Conservation (phyloP, 1,140 invertebrate genomes). For the Cherax quadricarinatus region DNA sequence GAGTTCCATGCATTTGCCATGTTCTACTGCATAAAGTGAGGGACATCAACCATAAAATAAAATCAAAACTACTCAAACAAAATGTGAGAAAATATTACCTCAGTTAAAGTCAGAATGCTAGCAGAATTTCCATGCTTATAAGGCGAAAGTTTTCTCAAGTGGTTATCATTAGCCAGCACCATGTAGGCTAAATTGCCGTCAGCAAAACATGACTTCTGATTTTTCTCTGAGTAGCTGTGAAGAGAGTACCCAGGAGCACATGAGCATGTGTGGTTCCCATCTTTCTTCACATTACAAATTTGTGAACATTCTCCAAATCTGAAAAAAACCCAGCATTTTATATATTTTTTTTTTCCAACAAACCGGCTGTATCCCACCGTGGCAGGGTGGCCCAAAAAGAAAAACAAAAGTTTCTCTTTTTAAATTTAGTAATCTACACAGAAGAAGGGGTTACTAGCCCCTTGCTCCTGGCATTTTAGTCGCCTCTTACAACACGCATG, state of each 20-base stretch:
- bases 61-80: background rate
- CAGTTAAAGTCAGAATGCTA: constrained; percentile 54
- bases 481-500: too few relatives aligned
- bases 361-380: too few relatives aligned
- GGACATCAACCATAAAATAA: too few relatives aligned
- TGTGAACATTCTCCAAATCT: constrained; percentile 86
- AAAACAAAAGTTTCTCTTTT: too few relatives aligned
- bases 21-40: too few relatives aligned
- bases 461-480: too few relatives aligned
- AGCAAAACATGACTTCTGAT: constrained; percentile 76
- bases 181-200: constrained; percentile 80
- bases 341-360: too few relatives aligned
- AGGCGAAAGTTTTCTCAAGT: constrained; percentile 81
- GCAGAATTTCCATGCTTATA: constrained; percentile 80
- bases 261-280: constrained; percentile 81
- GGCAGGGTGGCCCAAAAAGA: too few relatives aligned
- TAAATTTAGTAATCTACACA: too few relatives aligned
- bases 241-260: constrained; percentile 83
- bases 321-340: constrained; percentile 73
- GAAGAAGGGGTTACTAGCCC: too few relatives aligned
- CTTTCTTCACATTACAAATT: constrained; percentile 84
- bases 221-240: constrained; percentile 72
- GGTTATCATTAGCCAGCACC: constrained; percentile 82
- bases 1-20: too few relatives aligned
- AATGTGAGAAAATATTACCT: constrained; percentile 16